These are phyloP conservation scores for Ostrea edulis DNA, from an alignment of 1,140 invertebrate species.

Conservation along the genomic window DNA sequence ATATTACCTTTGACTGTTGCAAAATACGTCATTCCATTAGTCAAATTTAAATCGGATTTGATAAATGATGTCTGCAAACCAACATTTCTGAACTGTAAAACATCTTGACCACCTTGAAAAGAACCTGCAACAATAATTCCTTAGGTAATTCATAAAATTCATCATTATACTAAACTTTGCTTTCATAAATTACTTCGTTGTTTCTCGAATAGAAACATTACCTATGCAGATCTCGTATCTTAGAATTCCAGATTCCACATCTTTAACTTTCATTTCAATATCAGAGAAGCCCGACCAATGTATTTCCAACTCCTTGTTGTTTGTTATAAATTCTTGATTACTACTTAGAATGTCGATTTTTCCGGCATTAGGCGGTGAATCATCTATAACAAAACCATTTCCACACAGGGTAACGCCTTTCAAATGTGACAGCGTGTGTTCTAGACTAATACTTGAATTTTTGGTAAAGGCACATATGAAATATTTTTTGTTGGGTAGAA, in stretches of 20 bases:
- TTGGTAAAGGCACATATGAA: constrained; percentile 37
- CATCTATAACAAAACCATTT: constrained; percentile 57
- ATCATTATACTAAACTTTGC: background rate
- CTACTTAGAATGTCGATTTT: constrained; percentile 39
- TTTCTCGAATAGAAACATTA: background rate
- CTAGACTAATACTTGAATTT: background rate
- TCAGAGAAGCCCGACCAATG: constrained; percentile 54
- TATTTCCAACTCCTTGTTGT: background rate
- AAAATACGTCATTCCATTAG: constrained; percentile 47
- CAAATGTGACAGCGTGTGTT: background rate
- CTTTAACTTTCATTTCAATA: constrained; percentile 11
- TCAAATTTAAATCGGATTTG: constrained; percentile 34
- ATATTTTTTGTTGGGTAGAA: background rate
- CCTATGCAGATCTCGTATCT: constrained; percentile 32
- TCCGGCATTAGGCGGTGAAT: constrained; percentile 46
- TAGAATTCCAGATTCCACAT: constrained; percentile 14
- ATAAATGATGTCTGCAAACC: constrained; percentile 35
- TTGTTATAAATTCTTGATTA: constrained; percentile 44
- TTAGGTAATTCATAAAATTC: background rate
- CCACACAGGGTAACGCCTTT: constrained; percentile 41
- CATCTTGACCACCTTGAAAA: constrained; percentile 39
- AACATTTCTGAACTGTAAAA: constrained; percentile 35
- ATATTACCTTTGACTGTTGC: constrained; percentile 58
- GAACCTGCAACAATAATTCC: constrained; percentile 33
- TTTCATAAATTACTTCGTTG: background rate